Evolutionary conservation across 2,888 invertebrate species (phyloP), one percentile per base, ranked within the genome.

Genomic region (Calliphora vomitoria): DNA sequence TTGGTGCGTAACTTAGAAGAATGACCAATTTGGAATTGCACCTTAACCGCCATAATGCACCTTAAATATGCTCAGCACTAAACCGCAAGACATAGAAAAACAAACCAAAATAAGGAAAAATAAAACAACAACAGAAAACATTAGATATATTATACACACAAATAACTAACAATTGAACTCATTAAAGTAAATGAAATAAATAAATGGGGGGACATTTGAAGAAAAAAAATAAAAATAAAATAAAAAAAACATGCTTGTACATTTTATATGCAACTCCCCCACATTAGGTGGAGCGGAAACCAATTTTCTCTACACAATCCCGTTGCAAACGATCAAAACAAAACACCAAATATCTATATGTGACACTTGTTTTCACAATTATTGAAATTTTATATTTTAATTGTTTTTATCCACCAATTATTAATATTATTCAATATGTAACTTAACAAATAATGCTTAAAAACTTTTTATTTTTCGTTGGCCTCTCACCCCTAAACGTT

Each of bases 21-120:
- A 94, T 99, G 99, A 89, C 99, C 99, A 93, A 98, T 97, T 95
- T 98, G 98, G 92, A 99, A 96, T 93, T 96, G 96, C 90, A 98
- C 97, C 93, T 96, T 96, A 89, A 97, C 95, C 91, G 95, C 95
- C 96, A 96, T 96, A 86, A 72, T 86, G 78, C 66, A 86, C 76
- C 78, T 62, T 15, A 38, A 80, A 62, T 44, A 55, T 5, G 35
- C 4, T 25, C 44, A 75, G 31, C 84, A 80, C 50, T 66, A 69
- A 72, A 66, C 31, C 2, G 31, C 31, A 31, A 31, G 2, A n/a
- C n/a, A n/a, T 31, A 31, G 2, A 4, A 8, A 41, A 10, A 44
- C 44, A 66, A 41, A 41, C 38, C 18, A 41, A 11, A 66, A 25
- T 25, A 25, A 25, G 25, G 25, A 66, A 71, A 35, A 35, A 35